Percentiles rank a stretch among this genome's conserved stretches.
Evolutionary conservation across 2,797 vertebrate genomes (phyloP).

Genomic region (Staurois parvus): DNA sequence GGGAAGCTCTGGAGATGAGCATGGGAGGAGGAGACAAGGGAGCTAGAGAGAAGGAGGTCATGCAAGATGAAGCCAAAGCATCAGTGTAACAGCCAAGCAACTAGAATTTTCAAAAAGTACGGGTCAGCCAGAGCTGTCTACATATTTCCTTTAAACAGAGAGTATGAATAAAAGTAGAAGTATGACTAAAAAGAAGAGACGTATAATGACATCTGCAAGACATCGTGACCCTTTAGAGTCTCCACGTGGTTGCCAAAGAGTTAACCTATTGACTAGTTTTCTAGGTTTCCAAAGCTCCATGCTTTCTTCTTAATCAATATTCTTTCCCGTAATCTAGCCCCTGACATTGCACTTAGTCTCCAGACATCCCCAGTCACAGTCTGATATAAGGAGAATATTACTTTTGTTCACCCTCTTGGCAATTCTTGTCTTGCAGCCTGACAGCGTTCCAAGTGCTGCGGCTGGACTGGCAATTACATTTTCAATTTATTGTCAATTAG

Average conservation of each 20-base stretch:
- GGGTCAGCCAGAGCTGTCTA: background rate
- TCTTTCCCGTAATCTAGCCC: slow-evolving; percentile 47
- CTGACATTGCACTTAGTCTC: slow-evolving; percentile 49
- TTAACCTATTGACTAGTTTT: slow-evolving; percentile 30
- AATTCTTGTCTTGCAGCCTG: slow-evolving; percentile 53
- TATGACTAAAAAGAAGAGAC: background rate
- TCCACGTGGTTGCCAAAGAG: background rate
- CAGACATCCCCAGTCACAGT: slow-evolving; percentile 51
- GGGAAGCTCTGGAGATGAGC: too few relatives aligned
- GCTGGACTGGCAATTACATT: slow-evolving; percentile 58
- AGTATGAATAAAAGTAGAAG: background rate
- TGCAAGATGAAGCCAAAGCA: background rate
- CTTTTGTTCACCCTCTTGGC: slow-evolving; percentile 50
- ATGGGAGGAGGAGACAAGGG: too few relatives aligned
- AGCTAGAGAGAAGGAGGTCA: too few relatives aligned
- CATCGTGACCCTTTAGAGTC: background rate
- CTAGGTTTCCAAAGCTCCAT: slow-evolving; percentile 21
- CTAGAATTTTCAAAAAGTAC: background rate
- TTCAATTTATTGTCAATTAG: slow-evolving; percentile 62
- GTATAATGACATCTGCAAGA: too few relatives aligned
- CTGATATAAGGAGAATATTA: slow-evolving; percentile 50
- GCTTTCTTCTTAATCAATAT: slow-evolving; percentile 54
- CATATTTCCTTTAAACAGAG: background rate
- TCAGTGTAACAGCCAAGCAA: too few relatives aligned
- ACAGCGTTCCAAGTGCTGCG: slow-evolving; percentile 38